A percentile compares a stretch with the other conserved stretches of the same genome.
phyloP scores from a whole-genome alignment of 2,797 vertebrate genomes.

The Fundulus diaphanus region DNA sequence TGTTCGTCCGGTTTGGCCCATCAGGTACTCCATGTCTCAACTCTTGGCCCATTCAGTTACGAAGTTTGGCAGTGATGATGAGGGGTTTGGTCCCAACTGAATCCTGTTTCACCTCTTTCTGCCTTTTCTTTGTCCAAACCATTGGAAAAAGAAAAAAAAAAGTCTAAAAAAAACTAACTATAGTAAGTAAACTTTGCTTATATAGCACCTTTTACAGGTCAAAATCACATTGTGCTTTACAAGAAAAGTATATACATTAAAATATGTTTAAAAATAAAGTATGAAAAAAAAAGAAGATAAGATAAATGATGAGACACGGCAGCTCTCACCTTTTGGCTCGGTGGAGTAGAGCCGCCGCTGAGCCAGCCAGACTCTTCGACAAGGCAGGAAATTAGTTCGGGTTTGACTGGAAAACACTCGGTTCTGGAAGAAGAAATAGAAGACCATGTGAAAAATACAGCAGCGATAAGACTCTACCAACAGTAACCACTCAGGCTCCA shows the following conservation, averaged over 20 bases:
- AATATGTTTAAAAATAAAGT: not conserved
- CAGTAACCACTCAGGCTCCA: not conserved
- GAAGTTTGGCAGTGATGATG: too few relatives aligned
- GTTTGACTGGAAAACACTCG: constrained; percentile 20
- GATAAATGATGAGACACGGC: not conserved
- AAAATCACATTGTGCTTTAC: not conserved
- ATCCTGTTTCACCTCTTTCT: too few relatives aligned
- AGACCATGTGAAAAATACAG: not conserved
- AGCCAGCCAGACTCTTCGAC: constrained; percentile 24
- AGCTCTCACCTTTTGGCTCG: constrained; percentile 79
- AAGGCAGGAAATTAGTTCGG: constrained; percentile 35
- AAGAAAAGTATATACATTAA: not conserved
- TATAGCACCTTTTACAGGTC: not conserved
- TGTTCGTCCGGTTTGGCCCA: too few relatives aligned
- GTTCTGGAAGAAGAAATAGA: constrained; percentile 53
- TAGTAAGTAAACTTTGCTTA: too few relatives aligned
- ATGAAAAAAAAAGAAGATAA: not conserved
- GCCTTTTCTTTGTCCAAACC: too few relatives aligned
- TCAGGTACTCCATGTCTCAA: too few relatives aligned
- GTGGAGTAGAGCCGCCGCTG: constrained; percentile 65
- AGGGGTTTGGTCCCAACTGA: too few relatives aligned
- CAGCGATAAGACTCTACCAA: not conserved
- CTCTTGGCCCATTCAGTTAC: too few relatives aligned
- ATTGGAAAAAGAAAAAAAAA: too few relatives aligned
- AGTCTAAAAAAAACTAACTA: too few relatives aligned